Evolutionary conservation across 2,888 invertebrate genomes (phyloP).

Genomic region (Monochamus alternatus): DNA sequence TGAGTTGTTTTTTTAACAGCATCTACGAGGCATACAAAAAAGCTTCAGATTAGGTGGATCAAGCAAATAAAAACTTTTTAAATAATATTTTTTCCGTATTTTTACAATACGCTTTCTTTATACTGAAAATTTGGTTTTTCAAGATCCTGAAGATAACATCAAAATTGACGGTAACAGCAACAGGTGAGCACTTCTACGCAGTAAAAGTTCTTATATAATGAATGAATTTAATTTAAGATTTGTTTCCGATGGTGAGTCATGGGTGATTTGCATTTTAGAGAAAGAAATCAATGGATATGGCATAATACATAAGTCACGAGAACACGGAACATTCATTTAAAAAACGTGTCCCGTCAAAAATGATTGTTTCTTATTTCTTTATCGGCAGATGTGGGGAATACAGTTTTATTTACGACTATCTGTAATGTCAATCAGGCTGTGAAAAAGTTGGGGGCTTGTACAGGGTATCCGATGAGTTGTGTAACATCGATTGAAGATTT

Average conservation of each 20-base stretch:
- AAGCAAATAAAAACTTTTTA: too few relatives aligned
- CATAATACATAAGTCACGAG: slow-evolving; percentile 32
- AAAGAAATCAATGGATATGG: slow-evolving; percentile 16
- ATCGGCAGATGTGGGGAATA: background rate
- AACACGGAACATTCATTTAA: slow-evolving; percentile 18
- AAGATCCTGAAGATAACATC: too few relatives aligned
- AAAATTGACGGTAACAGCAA: background rate
- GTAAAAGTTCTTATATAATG: background rate
- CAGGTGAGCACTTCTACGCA: background rate
- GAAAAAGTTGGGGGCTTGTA: background rate
- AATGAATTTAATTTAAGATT: slow-evolving; percentile 9
- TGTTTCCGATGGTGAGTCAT: slow-evolving; percentile 10
- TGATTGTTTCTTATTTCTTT: slow-evolving; percentile 20
- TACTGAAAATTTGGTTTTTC: too few relatives aligned
- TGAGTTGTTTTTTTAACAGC: too few relatives aligned
- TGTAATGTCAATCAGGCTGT: slow-evolving; percentile 3
- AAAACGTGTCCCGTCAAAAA: slow-evolving; percentile 30
- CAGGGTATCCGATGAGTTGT: background rate
- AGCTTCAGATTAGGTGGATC: too few relatives aligned
- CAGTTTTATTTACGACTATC: slow-evolving; percentile 21
- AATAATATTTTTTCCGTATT: too few relatives aligned
- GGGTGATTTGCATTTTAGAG: slow-evolving; percentile 17
- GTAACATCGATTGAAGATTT: too few relatives aligned
- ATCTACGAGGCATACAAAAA: too few relatives aligned
- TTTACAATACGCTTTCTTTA: too few relatives aligned